Base-by-base conservation (phyloP, 2,113 vertebrate species). In the Equus quagga region DNA sequence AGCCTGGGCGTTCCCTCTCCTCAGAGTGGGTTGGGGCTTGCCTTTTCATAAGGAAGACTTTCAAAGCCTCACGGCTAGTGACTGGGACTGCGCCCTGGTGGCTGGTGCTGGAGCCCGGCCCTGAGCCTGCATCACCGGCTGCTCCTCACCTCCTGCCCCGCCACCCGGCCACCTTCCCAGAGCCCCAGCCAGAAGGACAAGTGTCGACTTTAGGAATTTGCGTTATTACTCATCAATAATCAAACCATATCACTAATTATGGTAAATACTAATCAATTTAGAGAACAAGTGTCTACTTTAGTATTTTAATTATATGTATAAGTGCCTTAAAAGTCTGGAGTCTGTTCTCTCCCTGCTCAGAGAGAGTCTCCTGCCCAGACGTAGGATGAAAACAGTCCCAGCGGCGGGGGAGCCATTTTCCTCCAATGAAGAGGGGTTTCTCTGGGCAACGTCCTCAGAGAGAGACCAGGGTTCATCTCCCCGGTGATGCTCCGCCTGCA, bases 201-300 rank as follows among this genome's bases (percentile, higher is more conserved):
- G 41, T 44, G 36, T 64, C 64, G 26, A 41, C 62, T 72, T 60
- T 21, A 60, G 19, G 41, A n/a, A 26, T 72, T 58, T 4, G 36
- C 1, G 2, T 9, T 13, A n/a, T 60, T 18, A 10, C 36, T n/a
- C 6, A 1, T 5, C 17, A 19, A 0, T 70, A n/a, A 65, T 26
- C 19, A n/a, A 72, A 62, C 31, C 21, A 46, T 28, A 49, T 49
- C 6, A 44, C 14, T 54, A 21, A 26, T 33, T 24, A 49, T 4
- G 28, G 51, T 8, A 72, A 46, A 72, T 19, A n/a, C 31, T 23
- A n/a, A 41, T 49, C 28, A 26, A n/a, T 9, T 28, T 60, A 92
- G 36, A 46, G 54, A 33, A 24, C 14, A 24, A 56, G 13, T 69
- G 6, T 17, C 13, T 49, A 18, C 31, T 17, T 60, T 36, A 28